A percentile compares a stretch with the other conserved stretches of the same genome.
Conservation (phyloP, 2,888 invertebrate species). For the Dorcus hopei region DNA sequence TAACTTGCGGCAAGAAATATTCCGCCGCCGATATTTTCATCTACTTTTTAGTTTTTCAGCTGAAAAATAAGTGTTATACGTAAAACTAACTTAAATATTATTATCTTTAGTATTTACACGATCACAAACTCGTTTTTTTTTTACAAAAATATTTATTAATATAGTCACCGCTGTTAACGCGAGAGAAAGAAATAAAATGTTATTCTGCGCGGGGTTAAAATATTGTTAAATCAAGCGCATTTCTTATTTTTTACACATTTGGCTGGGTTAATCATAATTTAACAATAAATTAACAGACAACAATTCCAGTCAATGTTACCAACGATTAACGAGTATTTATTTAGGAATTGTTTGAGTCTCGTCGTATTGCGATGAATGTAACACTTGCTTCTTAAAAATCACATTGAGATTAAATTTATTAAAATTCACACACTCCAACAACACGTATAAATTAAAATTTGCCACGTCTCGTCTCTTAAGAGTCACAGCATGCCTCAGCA, state of each 20-base stretch:
- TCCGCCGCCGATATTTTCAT: no score
- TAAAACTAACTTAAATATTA: not conserved
- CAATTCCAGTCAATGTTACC: conserved; percentile 5
- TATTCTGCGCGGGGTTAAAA: not conserved
- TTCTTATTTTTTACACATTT: conserved; percentile 4
- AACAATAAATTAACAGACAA: conserved; percentile 19
- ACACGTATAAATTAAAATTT: no score
- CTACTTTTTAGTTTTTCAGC: not conserved
- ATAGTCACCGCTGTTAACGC: no score
- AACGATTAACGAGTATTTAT: conserved; percentile 1
- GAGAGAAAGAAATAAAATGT: no score
- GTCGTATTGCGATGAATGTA: no score
- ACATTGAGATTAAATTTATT: no score
- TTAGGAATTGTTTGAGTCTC: no score
- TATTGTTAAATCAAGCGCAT: conserved; percentile 7
- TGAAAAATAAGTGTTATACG: not conserved
- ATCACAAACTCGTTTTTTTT: conserved; percentile 15
- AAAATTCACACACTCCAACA: no score
- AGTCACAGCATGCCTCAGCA: no score
- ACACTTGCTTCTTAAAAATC: no score
- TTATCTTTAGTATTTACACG: conserved; percentile 12
- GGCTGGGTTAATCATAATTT: not conserved
- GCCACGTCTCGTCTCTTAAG: no score
- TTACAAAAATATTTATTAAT: conserved; percentile 16
- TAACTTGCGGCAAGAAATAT: conserved; percentile 16